A percentile compares a stretch with the other conserved stretches of the same genome.
Evolutionary conservation across 1,140 invertebrate genomes (phyloP).

Genomic region (Hirudo medicinalis): DNA sequence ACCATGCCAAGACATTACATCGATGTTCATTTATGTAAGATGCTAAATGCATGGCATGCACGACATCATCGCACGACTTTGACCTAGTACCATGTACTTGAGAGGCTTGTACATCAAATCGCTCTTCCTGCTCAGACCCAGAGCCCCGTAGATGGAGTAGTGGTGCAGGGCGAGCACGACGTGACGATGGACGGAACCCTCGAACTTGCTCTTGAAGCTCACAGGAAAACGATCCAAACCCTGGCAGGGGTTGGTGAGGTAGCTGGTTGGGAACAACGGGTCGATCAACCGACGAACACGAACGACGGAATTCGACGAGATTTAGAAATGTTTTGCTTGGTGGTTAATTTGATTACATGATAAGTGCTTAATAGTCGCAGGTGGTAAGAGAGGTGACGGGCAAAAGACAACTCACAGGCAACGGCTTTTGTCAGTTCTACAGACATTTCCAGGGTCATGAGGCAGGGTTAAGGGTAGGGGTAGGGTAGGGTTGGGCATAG

Average conservation of each 20-base stretch:
- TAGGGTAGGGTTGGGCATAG: too few species aligned
- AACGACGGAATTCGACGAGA: neutral
- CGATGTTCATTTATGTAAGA: too few species aligned
- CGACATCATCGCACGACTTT: too few species aligned
- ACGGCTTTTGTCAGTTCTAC: too few species aligned
- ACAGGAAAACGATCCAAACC: constrained; percentile 41
- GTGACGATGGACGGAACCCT: constrained; percentile 36
- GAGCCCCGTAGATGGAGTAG: constrained; percentile 37
- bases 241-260: constrained; percentile 38
- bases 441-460: too few species aligned
- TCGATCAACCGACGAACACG: neutral
- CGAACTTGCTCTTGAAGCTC: constrained; percentile 39
- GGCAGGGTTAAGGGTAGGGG: too few species aligned
- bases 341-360: too few species aligned
- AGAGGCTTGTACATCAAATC: constrained; percentile 43
- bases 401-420: too few species aligned
- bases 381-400: too few species aligned
- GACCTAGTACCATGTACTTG: constrained; percentile 21
- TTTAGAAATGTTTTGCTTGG: neutral
- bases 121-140: constrained; percentile 40
- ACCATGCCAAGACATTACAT: too few species aligned
- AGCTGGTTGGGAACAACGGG: constrained; percentile 19
- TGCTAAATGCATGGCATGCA: too few species aligned
- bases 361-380: too few species aligned
- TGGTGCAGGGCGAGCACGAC: constrained; percentile 41